Conservation (phyloP, 92 coral and sea anemone species). For the Umimayanthus chanpuru region DNA sequence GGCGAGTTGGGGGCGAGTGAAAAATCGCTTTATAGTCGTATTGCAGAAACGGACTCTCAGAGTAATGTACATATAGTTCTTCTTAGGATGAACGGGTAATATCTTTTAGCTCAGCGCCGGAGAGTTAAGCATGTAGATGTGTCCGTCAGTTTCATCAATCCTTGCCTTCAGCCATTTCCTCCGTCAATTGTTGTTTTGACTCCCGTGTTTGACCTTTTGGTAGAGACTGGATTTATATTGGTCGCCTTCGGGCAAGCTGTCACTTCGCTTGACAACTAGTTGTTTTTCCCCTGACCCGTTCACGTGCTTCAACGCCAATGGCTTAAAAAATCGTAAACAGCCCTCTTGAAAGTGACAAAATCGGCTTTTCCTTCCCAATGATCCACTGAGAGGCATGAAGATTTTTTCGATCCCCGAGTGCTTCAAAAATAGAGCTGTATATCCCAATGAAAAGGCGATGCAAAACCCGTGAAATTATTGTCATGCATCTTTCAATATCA, state of each 20-base stretch:
- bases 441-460: constrained; percentile 6
- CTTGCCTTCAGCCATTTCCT: background rate
- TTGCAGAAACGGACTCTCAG: background rate
- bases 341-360: constrained; percentile 4
- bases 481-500: background rate
- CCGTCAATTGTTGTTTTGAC: constrained; percentile 22
- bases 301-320: background rate
- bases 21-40: background rate
- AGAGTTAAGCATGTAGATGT: background rate
- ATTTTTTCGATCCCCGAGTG: background rate
- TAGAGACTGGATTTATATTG: background rate
- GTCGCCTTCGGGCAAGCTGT: constrained; percentile 17
- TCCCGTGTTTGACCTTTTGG: constrained; percentile 7
- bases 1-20: too few species aligned
- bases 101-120: background rate
- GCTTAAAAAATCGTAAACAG: background rate
- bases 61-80: too few species aligned
- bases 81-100: background rate
- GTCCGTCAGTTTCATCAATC: background rate
- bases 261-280: background rate
- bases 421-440: background rate
- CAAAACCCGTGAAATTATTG: background rate
- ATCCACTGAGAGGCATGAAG: background rate
- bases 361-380: background rate
- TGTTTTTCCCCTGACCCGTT: background rate